phyloP scores from a whole-genome alignment of 2,888 invertebrate genomes.

The Lydus trimaculatus region DNA sequence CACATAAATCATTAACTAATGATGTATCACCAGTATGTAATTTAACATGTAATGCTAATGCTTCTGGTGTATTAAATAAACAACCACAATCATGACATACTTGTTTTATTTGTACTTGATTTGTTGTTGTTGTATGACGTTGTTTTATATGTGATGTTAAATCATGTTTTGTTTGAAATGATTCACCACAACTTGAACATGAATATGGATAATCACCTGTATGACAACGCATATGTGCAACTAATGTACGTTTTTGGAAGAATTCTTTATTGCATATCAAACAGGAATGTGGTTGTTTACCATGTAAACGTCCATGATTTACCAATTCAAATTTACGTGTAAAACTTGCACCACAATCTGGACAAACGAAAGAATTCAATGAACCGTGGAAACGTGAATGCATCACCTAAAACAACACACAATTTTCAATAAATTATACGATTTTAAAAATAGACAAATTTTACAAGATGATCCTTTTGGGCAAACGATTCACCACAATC shows the following conservation, averaged over 20 bases:
- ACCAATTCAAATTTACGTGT: constrained; percentile 86
- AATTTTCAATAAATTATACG: background rate
- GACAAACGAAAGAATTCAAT: constrained; percentile 92
- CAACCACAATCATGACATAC: constrained; percentile 67
- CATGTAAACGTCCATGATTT: constrained; percentile 83
- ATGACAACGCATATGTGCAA: constrained; percentile 82
- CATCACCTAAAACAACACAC: constrained; percentile 69
- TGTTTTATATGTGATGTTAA: constrained; percentile 68
- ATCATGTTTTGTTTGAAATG: constrained; percentile 75
- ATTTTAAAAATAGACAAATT: constrained; percentile 1
- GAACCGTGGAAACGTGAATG: constrained; percentile 95
- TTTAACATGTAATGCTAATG: constrained; percentile 78
- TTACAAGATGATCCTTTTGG: constrained; percentile 81
- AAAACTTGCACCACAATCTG: constrained; percentile 87
- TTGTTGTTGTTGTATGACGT: constrained; percentile 29
- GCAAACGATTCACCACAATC: constrained; percentile 94
- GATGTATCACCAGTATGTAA: constrained; percentile 83
- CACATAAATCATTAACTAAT: constrained; percentile 81
- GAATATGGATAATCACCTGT: constrained; percentile 78
- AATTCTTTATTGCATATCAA: constrained; percentile 86
- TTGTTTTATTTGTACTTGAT: constrained; percentile 51
- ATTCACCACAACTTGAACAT: constrained; percentile 79
- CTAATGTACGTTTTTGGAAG: constrained; percentile 81
- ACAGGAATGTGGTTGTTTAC: constrained; percentile 81
- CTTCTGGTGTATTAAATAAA: constrained; percentile 75